Evolutionary conservation across 2,113 vertebrate species (phyloP).

Genomic region (Caretta caretta): DNA sequence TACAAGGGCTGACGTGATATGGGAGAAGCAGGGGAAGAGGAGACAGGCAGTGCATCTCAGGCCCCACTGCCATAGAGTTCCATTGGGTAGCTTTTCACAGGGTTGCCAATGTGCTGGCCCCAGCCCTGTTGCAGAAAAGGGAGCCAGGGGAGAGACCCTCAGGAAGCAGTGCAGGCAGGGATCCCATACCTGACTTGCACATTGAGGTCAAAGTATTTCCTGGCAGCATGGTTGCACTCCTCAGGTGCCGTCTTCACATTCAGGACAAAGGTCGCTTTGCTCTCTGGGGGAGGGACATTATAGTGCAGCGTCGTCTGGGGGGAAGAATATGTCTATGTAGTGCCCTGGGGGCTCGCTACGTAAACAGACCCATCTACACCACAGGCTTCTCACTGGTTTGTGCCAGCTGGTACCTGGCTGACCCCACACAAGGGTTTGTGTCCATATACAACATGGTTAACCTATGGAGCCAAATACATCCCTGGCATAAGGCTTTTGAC

Average conservation of each 20-base stretch:
- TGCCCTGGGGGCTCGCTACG: not conserved
- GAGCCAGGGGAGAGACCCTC: too few relatives aligned
- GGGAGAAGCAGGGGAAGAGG: not conserved
- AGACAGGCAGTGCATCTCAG: not conserved
- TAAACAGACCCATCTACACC: not conserved
- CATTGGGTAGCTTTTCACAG: not conserved
- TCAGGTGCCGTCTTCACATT: conserved; percentile 18
- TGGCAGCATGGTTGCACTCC: not conserved
- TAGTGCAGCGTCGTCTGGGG: conserved; percentile 55
- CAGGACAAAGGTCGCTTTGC: conserved; percentile 45
- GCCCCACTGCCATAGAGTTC: not conserved
- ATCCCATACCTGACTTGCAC: conserved; percentile 60
- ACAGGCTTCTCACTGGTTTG: not conserved
- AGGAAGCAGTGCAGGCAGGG: not conserved
- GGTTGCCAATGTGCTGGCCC: not conserved
- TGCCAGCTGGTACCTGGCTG: not conserved
- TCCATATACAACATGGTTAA: not conserved
- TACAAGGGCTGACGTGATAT: not conserved
- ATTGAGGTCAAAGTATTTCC: conserved; percentile 34
- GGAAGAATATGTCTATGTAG: not conserved
- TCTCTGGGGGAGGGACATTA: conserved; percentile 44
- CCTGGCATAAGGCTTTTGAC: not conserved
- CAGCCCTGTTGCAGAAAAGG: not conserved
- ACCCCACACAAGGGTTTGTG: not conserved
- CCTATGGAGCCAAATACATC: not conserved